Evolutionary conservation across 2,113 vertebrate species (phyloP).

Genomic region (Rhinogobius similis): DNA sequence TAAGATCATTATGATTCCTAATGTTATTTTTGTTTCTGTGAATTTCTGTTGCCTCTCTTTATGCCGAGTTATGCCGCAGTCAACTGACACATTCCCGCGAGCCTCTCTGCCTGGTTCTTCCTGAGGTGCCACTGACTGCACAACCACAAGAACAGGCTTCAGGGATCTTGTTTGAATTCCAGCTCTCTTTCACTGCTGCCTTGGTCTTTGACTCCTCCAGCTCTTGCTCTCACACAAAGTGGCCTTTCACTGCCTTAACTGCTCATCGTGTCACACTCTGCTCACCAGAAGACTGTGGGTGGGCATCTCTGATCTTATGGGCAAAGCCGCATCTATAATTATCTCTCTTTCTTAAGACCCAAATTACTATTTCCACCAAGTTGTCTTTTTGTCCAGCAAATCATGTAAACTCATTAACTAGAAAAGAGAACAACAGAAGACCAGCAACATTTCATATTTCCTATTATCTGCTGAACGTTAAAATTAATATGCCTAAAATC

Average conservation of each 20-base stretch:
- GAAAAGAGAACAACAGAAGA: conserved; percentile 14
- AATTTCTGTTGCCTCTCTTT: conserved; percentile 27
- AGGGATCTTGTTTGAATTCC: conserved; percentile 49
- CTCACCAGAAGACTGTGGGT: conserved; percentile 57
- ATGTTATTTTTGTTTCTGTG: conserved; percentile 18
- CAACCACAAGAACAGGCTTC: conserved; percentile 66
- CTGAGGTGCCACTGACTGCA: conserved; percentile 51
- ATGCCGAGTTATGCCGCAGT: conserved; percentile 37
- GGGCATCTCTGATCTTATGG: conserved; percentile 52
- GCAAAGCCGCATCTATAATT: conserved; percentile 44
- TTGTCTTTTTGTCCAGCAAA: conserved; percentile 18
- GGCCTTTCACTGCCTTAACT: conserved; percentile 46
- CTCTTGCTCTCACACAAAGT: conserved; percentile 57
- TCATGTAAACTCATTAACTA: conserved; percentile 50
- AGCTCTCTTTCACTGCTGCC: conserved; percentile 47
- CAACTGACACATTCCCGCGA: conserved; percentile 55
- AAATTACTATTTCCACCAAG: conserved; percentile 29
- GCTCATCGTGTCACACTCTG: conserved; percentile 62
- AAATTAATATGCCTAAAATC: too few relatives aligned
- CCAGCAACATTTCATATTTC: neutral
- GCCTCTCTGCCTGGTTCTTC: conserved; percentile 14
- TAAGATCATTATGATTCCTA: neutral
- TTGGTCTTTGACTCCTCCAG: conserved; percentile 46
- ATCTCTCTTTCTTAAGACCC: conserved; percentile 36
- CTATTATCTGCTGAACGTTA: too few relatives aligned